Base-by-base conservation (phyloP, 2,888 invertebrate species). In the Amphimallon solstitiale region DNA sequence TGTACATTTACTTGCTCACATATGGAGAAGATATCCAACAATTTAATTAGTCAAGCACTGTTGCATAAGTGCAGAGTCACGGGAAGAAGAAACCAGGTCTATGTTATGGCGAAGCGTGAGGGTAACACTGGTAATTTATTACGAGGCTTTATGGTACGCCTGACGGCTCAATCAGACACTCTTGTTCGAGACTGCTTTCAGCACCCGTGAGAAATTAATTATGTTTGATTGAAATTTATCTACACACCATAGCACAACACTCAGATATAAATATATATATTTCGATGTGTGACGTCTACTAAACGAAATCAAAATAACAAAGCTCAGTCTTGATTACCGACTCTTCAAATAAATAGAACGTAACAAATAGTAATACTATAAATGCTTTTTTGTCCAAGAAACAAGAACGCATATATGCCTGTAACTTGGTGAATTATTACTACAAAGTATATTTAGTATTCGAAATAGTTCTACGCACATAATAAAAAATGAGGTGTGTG, bases 51-150 rank as follows among this genome's bases (percentile, higher is more conserved):
- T 64, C 66, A 67, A 56, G 68, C 63, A 67, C 64, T 63, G 62
- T 67, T 66, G 67, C 63, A 70, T 69, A 70, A 67, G 56, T 69
- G 70, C 70, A 65, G 37, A 63, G 70, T 70, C 70, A 70, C 62
- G 49, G 66, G 63, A 61, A 48, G 66, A 63, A 59, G 43, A 59
- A 59, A 59, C 56, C 56, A 59, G 56, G 56, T 59, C 56, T 59
- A 59, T 59, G 43, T 59, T 59, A 59, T 45, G 43, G 52, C 51
- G 40, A 63, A 62, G 66, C 63, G 61, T 59, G 72, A 75, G 79
- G 79, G 79, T 80, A 78, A 79, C 71, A 75, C 74, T 70, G 77
- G 78, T 79, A 80, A 80, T 80, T 80, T 80, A 80, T 80, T 78
- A 80, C 76, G 68, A 71, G 75, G 74, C 77, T 79, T 79, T 76